Conservation (phyloP, 2,797 vertebrate species). For the Siniperca obscura region DNA sequence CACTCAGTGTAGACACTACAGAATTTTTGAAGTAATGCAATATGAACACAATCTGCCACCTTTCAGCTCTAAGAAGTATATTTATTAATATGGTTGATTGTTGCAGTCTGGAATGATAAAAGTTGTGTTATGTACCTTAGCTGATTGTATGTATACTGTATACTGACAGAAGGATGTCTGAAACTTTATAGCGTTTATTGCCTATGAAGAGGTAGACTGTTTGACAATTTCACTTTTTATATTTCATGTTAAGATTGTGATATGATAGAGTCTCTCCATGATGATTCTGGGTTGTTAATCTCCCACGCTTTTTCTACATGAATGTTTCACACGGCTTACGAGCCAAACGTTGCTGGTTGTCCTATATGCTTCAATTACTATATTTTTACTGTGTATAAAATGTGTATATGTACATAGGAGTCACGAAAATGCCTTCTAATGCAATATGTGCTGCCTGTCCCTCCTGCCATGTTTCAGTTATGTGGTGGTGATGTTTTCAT, state of each 20-base stretch:
- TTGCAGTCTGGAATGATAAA: constrained; percentile 67
- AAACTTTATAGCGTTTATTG: constrained; percentile 74
- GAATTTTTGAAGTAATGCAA: constrained; percentile 78
- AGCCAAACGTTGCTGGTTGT: constrained; percentile 76
- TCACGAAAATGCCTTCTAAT: constrained; percentile 88
- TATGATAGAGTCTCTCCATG: constrained; percentile 75
- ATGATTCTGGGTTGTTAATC: constrained; percentile 71
- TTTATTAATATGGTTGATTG: constrained; percentile 80
- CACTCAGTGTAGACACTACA: constrained; percentile 80
- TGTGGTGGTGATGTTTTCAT: constrained; percentile 85
- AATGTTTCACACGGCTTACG: constrained; percentile 79
- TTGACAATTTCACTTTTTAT: constrained; percentile 80
- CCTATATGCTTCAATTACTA: constrained; percentile 81
- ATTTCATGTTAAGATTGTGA: constrained; percentile 80
- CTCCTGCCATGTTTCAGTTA: constrained; percentile 85
- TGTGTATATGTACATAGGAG: constrained; percentile 86
- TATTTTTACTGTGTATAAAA: constrained; percentile 88
- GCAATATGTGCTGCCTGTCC: constrained; percentile 83
- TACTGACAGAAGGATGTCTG: constrained; percentile 78
- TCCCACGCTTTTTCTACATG: constrained; percentile 80
- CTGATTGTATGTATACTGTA: constrained; percentile 80
- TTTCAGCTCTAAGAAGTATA: constrained; percentile 75
- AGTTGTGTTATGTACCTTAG: constrained; percentile 71
- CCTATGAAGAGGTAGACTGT: constrained; percentile 58
- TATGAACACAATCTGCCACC: constrained; percentile 79